These are phyloP conservation scores for Panulirus ornatus DNA, from an alignment of 1,140 invertebrate species.

Conservation along the genomic window DNA sequence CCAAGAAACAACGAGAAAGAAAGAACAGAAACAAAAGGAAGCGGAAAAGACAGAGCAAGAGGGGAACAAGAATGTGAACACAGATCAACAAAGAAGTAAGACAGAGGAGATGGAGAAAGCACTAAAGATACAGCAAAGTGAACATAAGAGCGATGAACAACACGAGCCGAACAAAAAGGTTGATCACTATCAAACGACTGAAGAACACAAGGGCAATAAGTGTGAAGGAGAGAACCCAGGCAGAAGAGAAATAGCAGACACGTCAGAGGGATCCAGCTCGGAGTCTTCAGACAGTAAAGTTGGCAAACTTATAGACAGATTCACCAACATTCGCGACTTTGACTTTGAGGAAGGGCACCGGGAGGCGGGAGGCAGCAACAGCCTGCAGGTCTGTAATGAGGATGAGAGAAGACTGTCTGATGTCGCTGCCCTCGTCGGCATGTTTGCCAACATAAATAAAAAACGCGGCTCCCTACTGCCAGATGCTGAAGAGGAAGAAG, in stretches of 20 bases:
- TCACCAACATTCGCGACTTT: constrained; percentile 17
- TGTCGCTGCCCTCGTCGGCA: constrained; percentile 29
- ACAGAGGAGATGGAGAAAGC: neutral
- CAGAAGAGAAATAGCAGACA: neutral
- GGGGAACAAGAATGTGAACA: neutral
- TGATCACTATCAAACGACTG: no score
- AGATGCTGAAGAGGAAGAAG: constrained; percentile 24
- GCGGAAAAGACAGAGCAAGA: neutral
- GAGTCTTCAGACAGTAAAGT: constrained; percentile 4
- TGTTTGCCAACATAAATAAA: constrained; percentile 32
- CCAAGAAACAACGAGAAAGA: neutral
- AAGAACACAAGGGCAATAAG: no score
- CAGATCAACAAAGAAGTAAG: neutral
- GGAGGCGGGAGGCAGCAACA: neutral
- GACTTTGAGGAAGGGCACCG: neutral
- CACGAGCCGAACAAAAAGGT: no score
- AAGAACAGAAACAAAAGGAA: neutral
- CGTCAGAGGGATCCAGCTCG: neutral
- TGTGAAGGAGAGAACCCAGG: no score
- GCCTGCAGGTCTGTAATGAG: neutral
- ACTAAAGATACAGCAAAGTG: no score
- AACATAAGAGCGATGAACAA: no score
- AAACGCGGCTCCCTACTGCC: neutral
- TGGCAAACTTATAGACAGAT: constrained; percentile 37
- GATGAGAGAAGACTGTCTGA: constrained; percentile 27